These are phyloP conservation scores for Triops cancriformis DNA, from an alignment of 1,140 invertebrate genomes.

Conservation along the genomic window DNA sequence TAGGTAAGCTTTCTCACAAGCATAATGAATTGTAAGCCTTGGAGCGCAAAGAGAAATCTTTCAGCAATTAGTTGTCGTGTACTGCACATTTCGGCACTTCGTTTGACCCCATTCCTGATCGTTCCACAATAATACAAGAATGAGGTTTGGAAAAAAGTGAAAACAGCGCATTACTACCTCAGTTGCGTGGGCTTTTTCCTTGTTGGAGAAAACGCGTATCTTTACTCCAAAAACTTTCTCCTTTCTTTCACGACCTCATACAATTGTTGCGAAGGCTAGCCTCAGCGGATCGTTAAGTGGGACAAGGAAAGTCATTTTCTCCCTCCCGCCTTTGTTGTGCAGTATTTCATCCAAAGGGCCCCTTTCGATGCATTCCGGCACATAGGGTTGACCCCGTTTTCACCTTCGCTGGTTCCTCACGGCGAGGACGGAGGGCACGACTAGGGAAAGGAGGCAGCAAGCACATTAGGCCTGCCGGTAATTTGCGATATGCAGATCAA, in stretches of 20 bases:
- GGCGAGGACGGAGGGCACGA: neutral
- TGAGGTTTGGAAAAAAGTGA: neutral
- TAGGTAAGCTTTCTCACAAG: neutral
- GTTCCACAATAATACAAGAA: neutral
- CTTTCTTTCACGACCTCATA: neutral
- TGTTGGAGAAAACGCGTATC: neutral
- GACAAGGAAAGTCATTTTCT: constrained; percentile 6
- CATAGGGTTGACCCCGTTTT: neutral
- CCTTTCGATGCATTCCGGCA: neutral
- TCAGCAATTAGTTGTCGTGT: neutral
- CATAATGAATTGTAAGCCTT: neutral
- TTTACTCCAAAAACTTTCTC: neutral
- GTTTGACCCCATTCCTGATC: neutral
- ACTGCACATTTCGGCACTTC: neutral
- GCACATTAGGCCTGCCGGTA: neutral
- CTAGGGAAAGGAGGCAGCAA: neutral
- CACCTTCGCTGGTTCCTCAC: neutral
- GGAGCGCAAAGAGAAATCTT: constrained; percentile 5
- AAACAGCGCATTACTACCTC: neutral
- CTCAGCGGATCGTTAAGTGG: neutral
- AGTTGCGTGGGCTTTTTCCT: neutral
- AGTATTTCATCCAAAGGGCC: neutral
- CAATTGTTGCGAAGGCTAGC: neutral
- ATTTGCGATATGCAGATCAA: neutral
- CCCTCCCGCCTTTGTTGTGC: neutral